phyloP scores from a whole-genome alignment of 2,797 vertebrate species.

The Spea hammondii region DNA sequence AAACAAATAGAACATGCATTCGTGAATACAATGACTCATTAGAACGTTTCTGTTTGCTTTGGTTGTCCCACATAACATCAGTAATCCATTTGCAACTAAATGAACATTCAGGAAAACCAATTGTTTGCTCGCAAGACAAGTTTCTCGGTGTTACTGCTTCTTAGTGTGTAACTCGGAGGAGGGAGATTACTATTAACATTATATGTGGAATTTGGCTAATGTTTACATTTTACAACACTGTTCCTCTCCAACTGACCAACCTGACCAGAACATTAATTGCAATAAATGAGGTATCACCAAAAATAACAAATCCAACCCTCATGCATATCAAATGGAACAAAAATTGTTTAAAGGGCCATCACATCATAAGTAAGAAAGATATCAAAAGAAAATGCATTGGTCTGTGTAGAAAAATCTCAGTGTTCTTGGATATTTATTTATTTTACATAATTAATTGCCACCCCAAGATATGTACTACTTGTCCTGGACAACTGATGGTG shows the following conservation, averaged over 20 bases:
- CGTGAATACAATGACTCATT: conserved; percentile 23
- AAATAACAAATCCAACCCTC: background rate
- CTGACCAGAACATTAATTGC: background rate
- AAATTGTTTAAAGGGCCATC: too few relatives aligned
- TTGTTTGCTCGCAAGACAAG: conserved; percentile 21
- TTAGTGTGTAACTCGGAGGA: background rate
- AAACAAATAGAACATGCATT: conserved; percentile 30
- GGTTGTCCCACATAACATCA: conserved; percentile 17
- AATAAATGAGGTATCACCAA: background rate
- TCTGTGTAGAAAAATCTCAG: too few relatives aligned
- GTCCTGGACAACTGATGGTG: too few relatives aligned
- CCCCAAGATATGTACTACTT: too few relatives aligned
- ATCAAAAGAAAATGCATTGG: too few relatives aligned
- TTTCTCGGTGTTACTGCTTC: conserved; percentile 3
- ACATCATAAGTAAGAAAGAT: too few relatives aligned
- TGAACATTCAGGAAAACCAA: conserved; percentile 12
- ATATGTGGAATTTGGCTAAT: conserved; percentile 3
- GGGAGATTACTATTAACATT: conserved; percentile 10
- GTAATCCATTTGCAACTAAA: conserved; percentile 30
- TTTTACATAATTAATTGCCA: too few relatives aligned
- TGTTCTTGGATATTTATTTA: too few relatives aligned
- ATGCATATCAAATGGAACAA: background rate
- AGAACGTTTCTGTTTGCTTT: conserved; percentile 36
- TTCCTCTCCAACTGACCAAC: background rate
- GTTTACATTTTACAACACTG: background rate